Conservation (phyloP, 2,113 vertebrate species). For the Motacilla alba region DNA sequence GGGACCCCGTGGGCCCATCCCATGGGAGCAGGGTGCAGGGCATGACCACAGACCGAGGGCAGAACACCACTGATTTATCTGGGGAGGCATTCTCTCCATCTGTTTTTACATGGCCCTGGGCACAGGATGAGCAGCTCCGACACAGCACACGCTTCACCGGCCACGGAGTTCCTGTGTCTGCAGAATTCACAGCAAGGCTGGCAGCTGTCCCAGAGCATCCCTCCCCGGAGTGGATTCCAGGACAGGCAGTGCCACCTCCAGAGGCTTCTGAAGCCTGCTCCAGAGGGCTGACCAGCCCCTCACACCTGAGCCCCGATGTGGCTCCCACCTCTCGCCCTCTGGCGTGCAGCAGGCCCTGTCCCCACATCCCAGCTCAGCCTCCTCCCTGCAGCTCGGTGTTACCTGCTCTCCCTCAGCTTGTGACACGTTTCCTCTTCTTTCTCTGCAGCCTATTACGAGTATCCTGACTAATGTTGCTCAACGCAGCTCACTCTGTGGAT, state of each 20-base stretch:
- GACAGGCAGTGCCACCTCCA: slow-evolving; percentile 43
- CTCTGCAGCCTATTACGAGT: slow-evolving; percentile 29
- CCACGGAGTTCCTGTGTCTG: slow-evolving; percentile 66
- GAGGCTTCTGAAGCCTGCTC: background rate
- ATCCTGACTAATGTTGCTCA: slow-evolving; percentile 59
- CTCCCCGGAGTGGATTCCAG: slow-evolving; percentile 18
- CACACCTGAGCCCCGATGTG: accelerated
- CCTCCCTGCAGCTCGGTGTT: background rate
- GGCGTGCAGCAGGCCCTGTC: background rate
- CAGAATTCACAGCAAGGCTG: slow-evolving; percentile 65
- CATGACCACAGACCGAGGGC: background rate
- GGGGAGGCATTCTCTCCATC: slow-evolving; percentile 55
- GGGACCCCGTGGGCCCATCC: accelerated
- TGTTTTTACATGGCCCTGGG: slow-evolving; percentile 67
- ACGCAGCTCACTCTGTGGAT: slow-evolving; percentile 16
- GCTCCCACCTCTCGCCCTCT: background rate
- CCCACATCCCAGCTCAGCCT: background rate
- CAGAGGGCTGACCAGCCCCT: background rate
- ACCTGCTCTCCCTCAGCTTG: background rate
- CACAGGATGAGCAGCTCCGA: slow-evolving; percentile 65
- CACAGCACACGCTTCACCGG: slow-evolving; percentile 34
- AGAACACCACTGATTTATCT: slow-evolving; percentile 45
- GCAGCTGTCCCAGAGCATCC: slow-evolving; percentile 59
- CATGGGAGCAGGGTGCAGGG: background rate
- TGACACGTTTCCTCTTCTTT: background rate